Base-by-base conservation (phyloP, 1,140 invertebrate genomes). In the Acromyrmex heyeri region DNA sequence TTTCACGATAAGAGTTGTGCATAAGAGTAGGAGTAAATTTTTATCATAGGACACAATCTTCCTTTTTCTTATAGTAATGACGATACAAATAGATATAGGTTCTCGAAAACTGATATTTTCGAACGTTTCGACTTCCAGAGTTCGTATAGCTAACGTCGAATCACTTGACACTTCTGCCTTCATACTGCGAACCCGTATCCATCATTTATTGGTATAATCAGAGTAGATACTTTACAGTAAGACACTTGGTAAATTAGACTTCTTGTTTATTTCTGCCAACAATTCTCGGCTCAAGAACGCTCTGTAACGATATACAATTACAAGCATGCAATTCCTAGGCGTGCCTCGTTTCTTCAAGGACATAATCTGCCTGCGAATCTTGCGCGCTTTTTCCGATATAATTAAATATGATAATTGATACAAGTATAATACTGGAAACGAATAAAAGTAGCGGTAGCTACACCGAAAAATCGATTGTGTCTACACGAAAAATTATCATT, bases 201-300 rank as follows among this genome's bases (percentile, higher is more conserved):
- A 73, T 72, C 67, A 18, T 61, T 59, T 73, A 82, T 75, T 38
- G 79, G 55, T 83, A 75, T 73, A 83, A 83, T 50, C 55, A 27
- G 55, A 83, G 44, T 75, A 83, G 44, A 83, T 83, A 83, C 79
- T 83, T 73, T 83, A 69, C 38, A 83, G 57, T 83, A 83, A 83
- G 79, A 83, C 79, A 83, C 79, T 83, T 83, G 79, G 79, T 83
- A 83, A 83, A 83, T 73, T 83, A 83, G 69, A 83, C 53, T 83
- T 73, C 67, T 82, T 83, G 69, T 83, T 83, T 83, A 83, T 83
- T 83, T 82, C n/a, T 83, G 79, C 72, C 79, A 83, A 83, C 69
- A 83, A 24, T 59, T 72, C 67, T 82, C 67, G 67, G 55, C 24
- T 73, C 69, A 75, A 73, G 69, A 50, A 83, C 38, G 69, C 69